These are phyloP conservation scores for Hydrolagus affinis DNA, from an alignment of 2,113 vertebrate species.

Conservation along the genomic window DNA sequence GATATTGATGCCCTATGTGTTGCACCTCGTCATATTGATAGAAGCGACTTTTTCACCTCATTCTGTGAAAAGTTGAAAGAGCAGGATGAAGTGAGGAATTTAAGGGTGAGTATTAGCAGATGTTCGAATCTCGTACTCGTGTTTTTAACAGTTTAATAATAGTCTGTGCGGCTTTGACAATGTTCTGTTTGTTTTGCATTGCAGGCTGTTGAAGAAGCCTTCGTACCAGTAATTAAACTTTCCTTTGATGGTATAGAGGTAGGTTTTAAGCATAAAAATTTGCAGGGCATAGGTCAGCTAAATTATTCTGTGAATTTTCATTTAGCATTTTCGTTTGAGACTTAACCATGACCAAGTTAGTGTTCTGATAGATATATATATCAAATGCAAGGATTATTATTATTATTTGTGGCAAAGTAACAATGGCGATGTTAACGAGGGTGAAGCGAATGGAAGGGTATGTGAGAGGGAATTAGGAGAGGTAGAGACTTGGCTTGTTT, in stretches of 20 bases:
- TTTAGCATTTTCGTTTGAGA: background rate
- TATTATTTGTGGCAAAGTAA: too few species aligned
- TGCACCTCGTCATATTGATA: slow-evolving; percentile 73
- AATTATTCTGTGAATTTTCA: slow-evolving; percentile 8
- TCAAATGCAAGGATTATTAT: too few species aligned
- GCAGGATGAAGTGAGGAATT: slow-evolving; percentile 78
- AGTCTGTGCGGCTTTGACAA: background rate
- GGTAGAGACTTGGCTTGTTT: too few species aligned
- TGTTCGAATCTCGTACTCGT: background rate
- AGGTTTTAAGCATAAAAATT: slow-evolving; percentile 34
- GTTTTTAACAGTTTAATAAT: background rate
- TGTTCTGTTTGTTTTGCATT: slow-evolving; percentile 34
- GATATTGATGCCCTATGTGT: slow-evolving; percentile 85
- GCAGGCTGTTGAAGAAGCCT: slow-evolving; percentile 78
- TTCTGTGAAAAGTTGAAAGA: slow-evolving; percentile 81
- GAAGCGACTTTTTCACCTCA: slow-evolving; percentile 78
- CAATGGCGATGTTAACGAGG: too few species aligned
- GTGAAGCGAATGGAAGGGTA: too few species aligned
- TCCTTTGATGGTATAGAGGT: slow-evolving; percentile 84
- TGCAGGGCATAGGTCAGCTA: background rate
- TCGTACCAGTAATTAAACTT: slow-evolving; percentile 83
- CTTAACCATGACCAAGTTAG: background rate
- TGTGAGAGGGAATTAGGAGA: too few species aligned
- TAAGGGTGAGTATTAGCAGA: slow-evolving; percentile 57
- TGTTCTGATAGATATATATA: background rate